Percentiles rank a stretch among this genome's conserved stretches.
phyloP scores from a whole-genome alignment of 2,113 vertebrate species.

The Sylvilagus bachmani region DNA sequence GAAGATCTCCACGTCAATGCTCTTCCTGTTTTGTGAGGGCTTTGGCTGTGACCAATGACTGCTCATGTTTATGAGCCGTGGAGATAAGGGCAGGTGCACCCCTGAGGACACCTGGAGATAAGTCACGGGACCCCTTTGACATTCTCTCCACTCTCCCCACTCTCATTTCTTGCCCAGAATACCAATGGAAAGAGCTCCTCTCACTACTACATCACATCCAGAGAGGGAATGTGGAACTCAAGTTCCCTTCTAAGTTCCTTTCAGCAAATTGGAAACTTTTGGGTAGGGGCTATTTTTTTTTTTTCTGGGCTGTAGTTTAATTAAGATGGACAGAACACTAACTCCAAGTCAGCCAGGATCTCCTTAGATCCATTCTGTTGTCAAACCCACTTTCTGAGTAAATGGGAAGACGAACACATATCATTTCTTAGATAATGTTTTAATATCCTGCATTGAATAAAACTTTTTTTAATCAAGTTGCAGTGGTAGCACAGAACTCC shows the following conservation, averaged over 20 bases:
- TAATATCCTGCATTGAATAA: conserved; percentile 91
- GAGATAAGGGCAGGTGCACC: conserved; percentile 64
- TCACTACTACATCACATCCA: conserved; percentile 68
- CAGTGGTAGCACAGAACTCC: conserved; percentile 89
- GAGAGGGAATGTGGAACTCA: conserved; percentile 69
- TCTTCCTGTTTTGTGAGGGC: not conserved
- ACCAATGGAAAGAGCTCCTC: conserved; percentile 61
- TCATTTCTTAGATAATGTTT: conserved; percentile 92
- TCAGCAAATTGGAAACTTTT: conserved; percentile 69
- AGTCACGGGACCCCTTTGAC: conserved; percentile 77
- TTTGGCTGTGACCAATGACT: conserved; percentile 59
- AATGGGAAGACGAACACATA: conserved; percentile 89
- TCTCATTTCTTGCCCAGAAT: conserved; percentile 65
- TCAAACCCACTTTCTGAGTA: conserved; percentile 86
- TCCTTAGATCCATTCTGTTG: conserved; percentile 88
- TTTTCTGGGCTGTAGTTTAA: conserved; percentile 80
- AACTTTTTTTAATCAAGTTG: conserved; percentile 94
- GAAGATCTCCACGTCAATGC: not conserved
- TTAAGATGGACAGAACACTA: conserved; percentile 86
- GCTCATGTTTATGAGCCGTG: conserved; percentile 71
- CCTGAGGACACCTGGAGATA: conserved; percentile 70
- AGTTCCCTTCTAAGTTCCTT: conserved; percentile 77
- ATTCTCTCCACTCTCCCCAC: conserved; percentile 74
- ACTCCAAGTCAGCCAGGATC: conserved; percentile 85
- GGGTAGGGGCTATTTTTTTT: conserved; percentile 13